Conservation (phyloP, 2,113 vertebrate genomes). For the Myiozetetes cayanensis region DNA sequence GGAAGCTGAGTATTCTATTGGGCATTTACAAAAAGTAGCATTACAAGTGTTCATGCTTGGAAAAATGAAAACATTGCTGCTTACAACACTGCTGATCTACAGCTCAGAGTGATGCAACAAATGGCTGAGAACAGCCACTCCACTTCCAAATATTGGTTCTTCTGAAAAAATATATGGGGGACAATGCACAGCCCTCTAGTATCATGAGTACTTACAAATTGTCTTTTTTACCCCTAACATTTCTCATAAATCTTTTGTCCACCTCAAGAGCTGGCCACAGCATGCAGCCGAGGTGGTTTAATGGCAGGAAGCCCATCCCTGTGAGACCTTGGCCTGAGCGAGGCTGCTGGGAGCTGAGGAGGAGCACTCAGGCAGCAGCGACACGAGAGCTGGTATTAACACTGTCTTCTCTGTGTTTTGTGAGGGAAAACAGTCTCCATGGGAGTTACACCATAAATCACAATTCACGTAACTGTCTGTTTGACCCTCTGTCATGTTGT, state of each 20-base stretch:
- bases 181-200: neutral
- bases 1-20: neutral
- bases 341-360: neutral
- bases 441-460: neutral
- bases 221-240: neutral
- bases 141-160: neutral
- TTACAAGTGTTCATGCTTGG: neutral
- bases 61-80: neutral
- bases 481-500: neutral
- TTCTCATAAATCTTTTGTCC: neutral
- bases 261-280: no score
- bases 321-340: fast-evolving
- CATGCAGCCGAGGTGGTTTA: fast-evolving
- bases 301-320: fast-evolving
- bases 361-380: neutral
- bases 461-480: neutral
- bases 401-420: neutral
- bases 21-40: neutral
- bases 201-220: neutral
- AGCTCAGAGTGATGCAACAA: neutral
- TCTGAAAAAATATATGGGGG: neutral
- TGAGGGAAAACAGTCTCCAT: neutral
- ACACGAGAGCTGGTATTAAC: neutral
- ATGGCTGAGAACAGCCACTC: neutral
- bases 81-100: neutral